phyloP scores from a whole-genome alignment of 2,888 invertebrate species.

The Dicranocentrus wangi region DNA sequence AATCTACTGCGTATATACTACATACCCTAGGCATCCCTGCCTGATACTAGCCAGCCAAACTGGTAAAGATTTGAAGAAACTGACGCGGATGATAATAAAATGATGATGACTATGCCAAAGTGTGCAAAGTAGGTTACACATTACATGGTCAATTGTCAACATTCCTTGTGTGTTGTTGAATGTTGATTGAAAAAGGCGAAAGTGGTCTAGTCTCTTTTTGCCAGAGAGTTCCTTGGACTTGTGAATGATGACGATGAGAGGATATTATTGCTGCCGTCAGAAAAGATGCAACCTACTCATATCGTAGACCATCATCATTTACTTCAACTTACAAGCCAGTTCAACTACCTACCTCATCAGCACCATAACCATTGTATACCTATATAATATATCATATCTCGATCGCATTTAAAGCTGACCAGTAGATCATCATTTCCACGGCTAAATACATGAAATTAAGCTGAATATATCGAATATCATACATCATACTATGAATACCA shows the following conservation, averaged over 20 bases:
- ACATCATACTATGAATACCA: too few species aligned
- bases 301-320: not conserved
- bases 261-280: too few species aligned
- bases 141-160: constrained; percentile 63
- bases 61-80: constrained; percentile 24
- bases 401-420: constrained; percentile 16
- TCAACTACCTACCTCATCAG: not conserved
- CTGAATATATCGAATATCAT: not conserved
- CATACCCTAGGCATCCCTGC: too few species aligned
- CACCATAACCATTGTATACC: not conserved
- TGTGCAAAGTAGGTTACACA: constrained; percentile 60
- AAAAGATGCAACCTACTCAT: too few species aligned
- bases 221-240: constrained; percentile 61
- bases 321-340: not conserved
- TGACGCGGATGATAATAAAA: constrained; percentile 23
- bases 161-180: constrained; percentile 43
- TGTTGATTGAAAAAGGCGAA: constrained; percentile 63
- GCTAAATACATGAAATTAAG: constrained; percentile 15
- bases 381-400: not conserved
- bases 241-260: constrained; percentile 17
- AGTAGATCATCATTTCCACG: not conserved
- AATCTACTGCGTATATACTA: too few species aligned
- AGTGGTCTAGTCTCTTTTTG: constrained; percentile 57
- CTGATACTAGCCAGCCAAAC: not conserved
- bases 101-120: constrained; percentile 49